Evolutionary conservation across 1,140 invertebrate species (phyloP).

Genomic region (Himalopsyche phryganea): DNA sequence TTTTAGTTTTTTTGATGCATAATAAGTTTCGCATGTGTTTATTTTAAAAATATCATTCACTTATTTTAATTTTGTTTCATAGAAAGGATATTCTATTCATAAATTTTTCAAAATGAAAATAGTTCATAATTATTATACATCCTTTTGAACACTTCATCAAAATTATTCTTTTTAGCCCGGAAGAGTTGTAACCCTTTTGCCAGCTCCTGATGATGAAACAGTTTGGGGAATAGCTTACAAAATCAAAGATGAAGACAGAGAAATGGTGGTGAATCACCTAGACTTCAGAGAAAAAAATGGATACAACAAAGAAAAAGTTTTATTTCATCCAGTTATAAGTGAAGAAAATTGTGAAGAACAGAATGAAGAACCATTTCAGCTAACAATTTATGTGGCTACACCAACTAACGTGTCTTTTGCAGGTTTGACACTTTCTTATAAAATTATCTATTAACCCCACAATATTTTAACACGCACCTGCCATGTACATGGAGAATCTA

Average conservation of each 20-base stretch:
- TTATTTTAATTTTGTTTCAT: no score
- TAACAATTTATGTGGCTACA: slow-evolving; percentile 82
- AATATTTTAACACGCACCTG: no score
- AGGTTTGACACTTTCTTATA: slow-evolving; percentile 36
- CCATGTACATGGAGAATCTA: no score
- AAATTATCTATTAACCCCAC: no score
- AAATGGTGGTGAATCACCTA: slow-evolving; percentile 72
- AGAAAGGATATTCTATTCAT: no score
- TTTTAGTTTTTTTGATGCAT: no score
- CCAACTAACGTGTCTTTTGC: slow-evolving; percentile 76
- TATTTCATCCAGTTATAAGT: slow-evolving; percentile 63
- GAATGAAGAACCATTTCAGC: slow-evolving; percentile 56
- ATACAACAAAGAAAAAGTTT: slow-evolving; percentile 66
- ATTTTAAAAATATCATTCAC: no score
- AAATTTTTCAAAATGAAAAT: no score
- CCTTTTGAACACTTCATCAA: no score
- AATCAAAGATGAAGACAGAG: slow-evolving; percentile 66
- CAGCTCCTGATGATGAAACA: slow-evolving; percentile 60
- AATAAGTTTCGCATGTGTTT: no score
- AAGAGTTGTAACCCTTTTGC: slow-evolving; percentile 81
- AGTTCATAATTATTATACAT: no score
- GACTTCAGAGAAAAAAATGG: slow-evolving; percentile 89
- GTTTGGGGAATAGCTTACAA: slow-evolving; percentile 92
- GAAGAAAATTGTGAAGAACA: slow-evolving; percentile 34
- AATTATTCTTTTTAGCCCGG: slow-evolving; percentile 71